phyloP scores from a whole-genome alignment of 1,140 invertebrate genomes.

The Copidosoma floridanum region DNA sequence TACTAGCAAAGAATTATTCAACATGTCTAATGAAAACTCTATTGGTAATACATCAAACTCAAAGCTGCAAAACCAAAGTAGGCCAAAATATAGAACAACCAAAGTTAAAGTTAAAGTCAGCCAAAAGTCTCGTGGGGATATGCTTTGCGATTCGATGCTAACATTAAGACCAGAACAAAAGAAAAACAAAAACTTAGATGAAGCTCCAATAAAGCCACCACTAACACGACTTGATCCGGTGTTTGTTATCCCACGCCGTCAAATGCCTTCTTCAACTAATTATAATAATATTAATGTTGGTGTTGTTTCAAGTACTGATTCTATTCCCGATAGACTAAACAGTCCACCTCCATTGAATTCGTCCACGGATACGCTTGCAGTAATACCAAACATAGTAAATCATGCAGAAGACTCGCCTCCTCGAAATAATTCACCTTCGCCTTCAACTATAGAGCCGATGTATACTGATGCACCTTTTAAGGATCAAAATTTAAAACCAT shows the following conservation, averaged over 20 bases:
- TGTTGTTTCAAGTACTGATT: too few species aligned
- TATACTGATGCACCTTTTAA: too few species aligned
- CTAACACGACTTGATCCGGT: not conserved
- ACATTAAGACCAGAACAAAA: not conserved
- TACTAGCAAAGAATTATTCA: not conserved
- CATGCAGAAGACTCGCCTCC: too few species aligned
- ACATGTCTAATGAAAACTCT: not conserved
- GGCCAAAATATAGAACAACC: slow-evolving; percentile 2
- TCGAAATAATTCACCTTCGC: not conserved
- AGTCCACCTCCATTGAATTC: too few species aligned
- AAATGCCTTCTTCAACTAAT: not conserved
- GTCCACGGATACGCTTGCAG: too few species aligned
- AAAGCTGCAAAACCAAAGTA: not conserved
- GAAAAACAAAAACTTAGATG: slow-evolving; percentile 3
- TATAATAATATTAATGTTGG: too few species aligned
- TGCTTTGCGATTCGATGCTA: slow-evolving; percentile 25
- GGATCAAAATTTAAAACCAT: not conserved
- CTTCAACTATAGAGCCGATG: not conserved
- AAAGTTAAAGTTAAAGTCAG: slow-evolving; percentile 22
- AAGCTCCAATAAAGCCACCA: not conserved
- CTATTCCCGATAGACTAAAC: too few species aligned
- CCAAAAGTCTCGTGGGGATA: slow-evolving; percentile 13
- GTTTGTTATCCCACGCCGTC: slow-evolving; percentile 6
- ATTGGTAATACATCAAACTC: not conserved
- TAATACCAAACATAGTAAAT: too few species aligned